phyloP scores from a whole-genome alignment of 2,888 invertebrate genomes.

The Micropterix aruncella region DNA sequence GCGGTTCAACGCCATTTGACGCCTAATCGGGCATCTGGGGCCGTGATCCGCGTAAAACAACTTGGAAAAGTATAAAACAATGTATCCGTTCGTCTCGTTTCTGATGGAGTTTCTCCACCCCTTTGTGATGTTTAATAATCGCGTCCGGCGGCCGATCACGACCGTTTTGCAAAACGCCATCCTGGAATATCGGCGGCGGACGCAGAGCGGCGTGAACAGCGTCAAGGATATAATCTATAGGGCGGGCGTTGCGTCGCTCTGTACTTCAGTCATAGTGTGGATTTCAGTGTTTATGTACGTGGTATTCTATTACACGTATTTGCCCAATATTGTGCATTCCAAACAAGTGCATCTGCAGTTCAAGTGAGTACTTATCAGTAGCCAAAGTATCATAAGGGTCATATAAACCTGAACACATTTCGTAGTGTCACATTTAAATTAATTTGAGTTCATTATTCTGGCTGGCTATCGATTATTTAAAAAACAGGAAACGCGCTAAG shows the following conservation, averaged over 20 bases:
- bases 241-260: constrained; percentile 52
- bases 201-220: constrained; percentile 48
- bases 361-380: too few species aligned
- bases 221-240: constrained; percentile 50
- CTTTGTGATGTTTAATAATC: constrained; percentile 20
- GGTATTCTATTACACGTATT: constrained; percentile 84
- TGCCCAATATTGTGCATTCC: constrained; percentile 74
- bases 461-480: too few species aligned
- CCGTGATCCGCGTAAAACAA: too few species aligned
- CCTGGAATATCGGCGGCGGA: constrained; percentile 44
- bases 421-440: too few species aligned
- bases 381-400: too few species aligned
- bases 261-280: constrained; percentile 68
- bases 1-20: too few species aligned
- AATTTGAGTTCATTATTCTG: too few species aligned
- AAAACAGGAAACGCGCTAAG: too few species aligned
- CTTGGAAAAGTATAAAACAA: too few species aligned
- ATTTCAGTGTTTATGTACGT: constrained; percentile 80
- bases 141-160: constrained; percentile 25
- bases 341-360: constrained; percentile 79
- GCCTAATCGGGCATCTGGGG: too few species aligned
- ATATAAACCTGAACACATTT: too few species aligned
- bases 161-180: constrained; percentile 34
- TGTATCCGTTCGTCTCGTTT: background rate
- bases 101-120: constrained; percentile 14